Percentiles rank a stretch among this genome's conserved stretches.
phyloP scores from a whole-genome alignment of 1,140 invertebrate species.

The Gonioctena quinquepunctata region DNA sequence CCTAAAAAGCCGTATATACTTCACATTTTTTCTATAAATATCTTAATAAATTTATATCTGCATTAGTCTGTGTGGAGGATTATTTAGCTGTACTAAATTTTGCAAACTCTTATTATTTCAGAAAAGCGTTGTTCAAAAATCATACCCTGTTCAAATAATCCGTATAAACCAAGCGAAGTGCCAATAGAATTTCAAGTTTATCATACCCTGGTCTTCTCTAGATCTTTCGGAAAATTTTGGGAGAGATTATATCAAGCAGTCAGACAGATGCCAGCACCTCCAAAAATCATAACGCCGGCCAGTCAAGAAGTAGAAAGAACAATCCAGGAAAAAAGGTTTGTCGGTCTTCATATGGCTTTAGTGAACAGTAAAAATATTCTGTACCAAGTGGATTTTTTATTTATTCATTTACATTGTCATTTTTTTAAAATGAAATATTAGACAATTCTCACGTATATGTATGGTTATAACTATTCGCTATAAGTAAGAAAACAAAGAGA shows the following conservation, averaged over 20 bases:
- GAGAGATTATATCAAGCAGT: slow-evolving; percentile 62
- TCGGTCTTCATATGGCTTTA: no score
- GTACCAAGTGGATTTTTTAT: no score
- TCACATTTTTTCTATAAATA: not conserved
- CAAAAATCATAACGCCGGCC: no score
- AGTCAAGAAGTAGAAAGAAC: not conserved
- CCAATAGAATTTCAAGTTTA: slow-evolving; percentile 63
- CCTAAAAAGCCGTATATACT: not conserved
- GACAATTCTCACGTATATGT: no score
- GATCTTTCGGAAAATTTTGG: slow-evolving; percentile 66
- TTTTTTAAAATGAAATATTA: no score
- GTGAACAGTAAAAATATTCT: no score
- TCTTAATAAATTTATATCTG: not conserved
- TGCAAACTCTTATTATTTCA: slow-evolving; percentile 47
- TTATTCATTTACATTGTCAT: no score
- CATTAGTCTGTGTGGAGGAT: not conserved
- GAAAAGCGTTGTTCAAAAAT: slow-evolving; percentile 65
- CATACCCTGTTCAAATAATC: slow-evolving; percentile 67
- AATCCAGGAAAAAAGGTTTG: not conserved
- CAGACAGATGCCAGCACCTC: no score
- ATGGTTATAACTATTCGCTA: no score
- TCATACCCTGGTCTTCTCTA: slow-evolving; percentile 62
- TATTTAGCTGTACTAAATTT: not conserved
- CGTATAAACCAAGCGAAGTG: slow-evolving; percentile 61
- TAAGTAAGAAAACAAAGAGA: no score